Base-by-base conservation (phyloP, 2,888 invertebrate genomes). In the Leucophenga maculata region DNA sequence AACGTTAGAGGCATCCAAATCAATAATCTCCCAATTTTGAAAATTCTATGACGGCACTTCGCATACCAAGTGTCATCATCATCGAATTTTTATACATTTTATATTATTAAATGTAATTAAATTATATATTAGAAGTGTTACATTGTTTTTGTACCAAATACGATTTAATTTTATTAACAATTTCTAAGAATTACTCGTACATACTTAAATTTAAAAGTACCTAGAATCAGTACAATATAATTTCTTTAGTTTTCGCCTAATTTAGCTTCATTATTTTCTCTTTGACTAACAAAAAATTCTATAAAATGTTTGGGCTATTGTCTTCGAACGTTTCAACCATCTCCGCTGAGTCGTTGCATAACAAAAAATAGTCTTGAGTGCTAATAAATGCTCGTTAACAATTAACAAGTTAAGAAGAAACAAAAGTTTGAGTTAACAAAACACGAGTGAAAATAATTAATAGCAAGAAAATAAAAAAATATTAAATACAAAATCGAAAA, bases 151-250 rank as follows among this genome's bases (percentile, higher is more conserved):
- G 8, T 39, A 39, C 39, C 39, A 39, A 39, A 39, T 39, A 39
- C 39, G 39, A 39, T 4, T 68, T n/a, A n/a, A n/a, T 68, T 76
- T 78, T 84, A 78, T 80, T 82, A 83, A 80, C 80, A 80, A 84
- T 84, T 80, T 80, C 74, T 79, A 83, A 81, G 81, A 78, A 84
- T 79, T 39, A n/a, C n/a, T n/a, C n/a, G n/a, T n/a, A 39, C 78
- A 74, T 69, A 65, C 85, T 79, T 80, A 83, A 76, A 69, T 74
- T 72, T 76, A 84, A 64, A 64, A 48, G 46, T 64, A 64, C 62
- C 13, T 22, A 14, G 20, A 48, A 9, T 46, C n/a, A 46, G 48
- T 64, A 64, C 62, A 64, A 20, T 18, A 64, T 22, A 22, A 46
- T 64, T 50, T 50, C n/a, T 18, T 50, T 50, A n/a, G 16, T 50